A percentile compares a stretch with the other conserved stretches of the same genome.
phyloP scores from a whole-genome alignment of 2,797 vertebrate species.

The Labeo calbasu region DNA sequence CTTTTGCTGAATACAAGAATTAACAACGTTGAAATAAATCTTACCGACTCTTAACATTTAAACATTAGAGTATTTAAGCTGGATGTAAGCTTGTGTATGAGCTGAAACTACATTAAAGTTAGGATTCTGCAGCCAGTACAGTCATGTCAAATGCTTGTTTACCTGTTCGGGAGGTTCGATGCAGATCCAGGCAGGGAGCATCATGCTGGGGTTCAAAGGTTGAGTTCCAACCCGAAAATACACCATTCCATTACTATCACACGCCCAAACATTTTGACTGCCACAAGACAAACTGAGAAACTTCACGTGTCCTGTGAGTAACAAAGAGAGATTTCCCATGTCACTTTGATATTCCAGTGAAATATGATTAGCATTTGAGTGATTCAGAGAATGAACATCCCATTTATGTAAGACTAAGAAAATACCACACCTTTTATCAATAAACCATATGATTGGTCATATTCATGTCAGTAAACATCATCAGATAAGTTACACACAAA shows the following conservation, averaged over 20 bases:
- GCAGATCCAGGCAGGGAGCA: slow-evolving; percentile 96
- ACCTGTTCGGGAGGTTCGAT: slow-evolving; percentile 95
- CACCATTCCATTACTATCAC: slow-evolving; percentile 87
- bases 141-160: neutral
- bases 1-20: neutral
- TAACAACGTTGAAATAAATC: neutral
- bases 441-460: neutral
- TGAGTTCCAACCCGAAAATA: slow-evolving; percentile 97
- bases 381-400: neutral
- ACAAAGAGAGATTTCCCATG: neutral
- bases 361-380: neutral
- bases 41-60: neutral
- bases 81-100: slow-evolving; percentile 5
- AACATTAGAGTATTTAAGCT: neutral
- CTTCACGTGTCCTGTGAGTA: slow-evolving; percentile 80
- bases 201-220: slow-evolving; percentile 94
- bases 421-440: neutral
- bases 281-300: slow-evolving; percentile 90
- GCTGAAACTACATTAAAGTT: neutral
- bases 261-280: slow-evolving; percentile 95
- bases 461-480: neutral
- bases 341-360: neutral
- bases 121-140: neutral
- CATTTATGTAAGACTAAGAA: neutral
- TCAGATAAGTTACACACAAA: neutral